phyloP scores from a whole-genome alignment of 2,888 invertebrate genomes.

The Alentia gelatinosa region DNA sequence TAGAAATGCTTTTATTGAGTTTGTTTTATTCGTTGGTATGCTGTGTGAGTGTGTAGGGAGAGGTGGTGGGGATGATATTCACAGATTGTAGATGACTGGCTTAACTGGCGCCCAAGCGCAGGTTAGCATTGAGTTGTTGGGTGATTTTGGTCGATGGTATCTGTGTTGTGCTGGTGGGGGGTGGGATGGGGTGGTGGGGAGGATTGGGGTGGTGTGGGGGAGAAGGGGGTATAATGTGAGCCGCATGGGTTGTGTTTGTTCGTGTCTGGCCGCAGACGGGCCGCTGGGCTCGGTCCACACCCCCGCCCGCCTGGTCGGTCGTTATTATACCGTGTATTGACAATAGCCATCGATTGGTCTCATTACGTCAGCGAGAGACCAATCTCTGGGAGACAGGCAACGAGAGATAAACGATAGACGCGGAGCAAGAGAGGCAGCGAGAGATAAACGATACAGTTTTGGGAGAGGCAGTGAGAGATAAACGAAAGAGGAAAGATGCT shows the following conservation, averaged over 20 bases:
- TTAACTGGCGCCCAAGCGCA: not conserved
- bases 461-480: too few relatives aligned
- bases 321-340: constrained; percentile 8
- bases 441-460: too few relatives aligned
- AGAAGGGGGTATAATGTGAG: not conserved
- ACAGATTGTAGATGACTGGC: not conserved
- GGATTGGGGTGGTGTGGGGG: too few relatives aligned
- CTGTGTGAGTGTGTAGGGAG: too few relatives aligned
- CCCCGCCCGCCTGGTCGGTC: not conserved
- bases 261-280: not conserved
- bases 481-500: too few relatives aligned
- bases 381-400: too few relatives aligned
- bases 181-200: too few relatives aligned
- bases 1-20: not conserved
- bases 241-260: not conserved
- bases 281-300: not conserved
- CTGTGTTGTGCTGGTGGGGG: not conserved
- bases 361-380: not conserved
- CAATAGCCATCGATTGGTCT: not conserved
- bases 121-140: not conserved
- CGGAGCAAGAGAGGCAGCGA: too few relatives aligned
- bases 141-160: not conserved
- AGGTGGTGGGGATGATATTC: too few relatives aligned
- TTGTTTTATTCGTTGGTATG: not conserved
- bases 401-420: too few relatives aligned